Evolutionary conservation across 2,888 invertebrate genomes (phyloP), one percentile per base, ranked within the genome.

Genomic region (Flexamia atlantica): DNA sequence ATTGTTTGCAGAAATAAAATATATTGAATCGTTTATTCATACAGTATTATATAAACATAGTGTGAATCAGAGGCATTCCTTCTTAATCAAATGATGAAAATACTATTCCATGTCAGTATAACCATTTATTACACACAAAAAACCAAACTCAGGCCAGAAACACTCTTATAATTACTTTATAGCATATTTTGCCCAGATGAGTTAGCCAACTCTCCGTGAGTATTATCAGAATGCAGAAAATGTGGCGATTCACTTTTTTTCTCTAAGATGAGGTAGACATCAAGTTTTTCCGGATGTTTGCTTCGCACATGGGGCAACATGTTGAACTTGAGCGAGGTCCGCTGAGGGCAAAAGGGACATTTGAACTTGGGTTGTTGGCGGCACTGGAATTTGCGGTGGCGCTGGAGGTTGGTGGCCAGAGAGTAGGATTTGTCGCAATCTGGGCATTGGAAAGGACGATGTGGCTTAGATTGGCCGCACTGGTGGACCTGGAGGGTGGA

Each of bases 371-470:
- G 88, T 40, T 87, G 84, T 76, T 86, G 86, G 81, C 87, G 88
- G 83, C 89, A 89, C 68, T 88, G 88, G 53, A 87, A 85, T 60
- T 87, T 86, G 60, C 88, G 85, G 86, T 89, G 89, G n/a, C 88
- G 87, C 81, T 87, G 81, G 23, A 84, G 53, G 72, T 83, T 76
- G 46, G 83, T 79, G 50, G 81, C 81, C 79, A 82, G 87, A 32
- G 85, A 84, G 53, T 86, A 87, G 84, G 88, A 88, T 64, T 90
- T 89, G 84, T 87, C 88, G 87, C 89, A 89, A 57, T 87, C 86
- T 68, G 86, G 87, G 81, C 89, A 89, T 7, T 4, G 4, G 60
- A 9, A 46, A 17, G 46, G 46, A 68, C 89, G 88, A 10, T 87
- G 83, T 82, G 87, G 87, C 74, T 86, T 87, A n/a, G 88, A 87